phyloP scores from a whole-genome alignment of 2,113 vertebrate species.

The Porphyrio hochstetteri region DNA sequence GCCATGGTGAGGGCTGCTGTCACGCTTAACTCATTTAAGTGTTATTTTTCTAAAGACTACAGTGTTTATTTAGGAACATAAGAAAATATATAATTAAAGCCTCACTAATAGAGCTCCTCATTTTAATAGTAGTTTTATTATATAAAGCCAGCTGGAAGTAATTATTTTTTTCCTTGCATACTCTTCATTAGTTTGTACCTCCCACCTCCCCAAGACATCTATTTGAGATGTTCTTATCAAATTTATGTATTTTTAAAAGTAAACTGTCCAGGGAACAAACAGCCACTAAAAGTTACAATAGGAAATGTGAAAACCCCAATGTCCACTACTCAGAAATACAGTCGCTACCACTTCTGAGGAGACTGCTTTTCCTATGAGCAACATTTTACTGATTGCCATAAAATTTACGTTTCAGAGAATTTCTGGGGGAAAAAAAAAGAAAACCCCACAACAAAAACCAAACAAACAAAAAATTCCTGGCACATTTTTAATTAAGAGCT shows the following conservation, averaged over 20 bases:
- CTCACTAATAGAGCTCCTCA: constrained; percentile 59
- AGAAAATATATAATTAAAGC: constrained; percentile 68
- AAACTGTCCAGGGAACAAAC: constrained; percentile 54
- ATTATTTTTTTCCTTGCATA: constrained; percentile 69
- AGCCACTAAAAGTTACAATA: constrained; percentile 41
- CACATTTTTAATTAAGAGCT: constrained; percentile 21
- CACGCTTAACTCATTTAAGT: constrained; percentile 44
- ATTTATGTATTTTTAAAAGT: constrained; percentile 27
- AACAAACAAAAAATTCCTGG: neutral
- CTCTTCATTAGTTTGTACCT: constrained; percentile 63
- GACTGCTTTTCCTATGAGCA: neutral
- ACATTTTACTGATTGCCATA: neutral
- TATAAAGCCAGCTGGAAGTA: constrained; percentile 73
- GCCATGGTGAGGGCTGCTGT: constrained; percentile 77
- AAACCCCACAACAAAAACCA: too few species aligned
- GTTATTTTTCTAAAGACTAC: constrained; percentile 29
- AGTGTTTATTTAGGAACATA: constrained; percentile 38
- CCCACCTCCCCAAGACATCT: constrained; percentile 8
- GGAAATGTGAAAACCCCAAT: constrained; percentile 32
- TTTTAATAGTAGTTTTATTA: constrained; percentile 76
- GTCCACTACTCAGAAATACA: constrained; percentile 6
- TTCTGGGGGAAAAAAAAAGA: neutral
- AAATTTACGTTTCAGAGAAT: neutral
- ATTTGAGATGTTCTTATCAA: constrained; percentile 60
- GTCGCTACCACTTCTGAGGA: neutral